Conservation (phyloP, 2,888 invertebrate genomes). For the Rhamnusium bicolor region DNA sequence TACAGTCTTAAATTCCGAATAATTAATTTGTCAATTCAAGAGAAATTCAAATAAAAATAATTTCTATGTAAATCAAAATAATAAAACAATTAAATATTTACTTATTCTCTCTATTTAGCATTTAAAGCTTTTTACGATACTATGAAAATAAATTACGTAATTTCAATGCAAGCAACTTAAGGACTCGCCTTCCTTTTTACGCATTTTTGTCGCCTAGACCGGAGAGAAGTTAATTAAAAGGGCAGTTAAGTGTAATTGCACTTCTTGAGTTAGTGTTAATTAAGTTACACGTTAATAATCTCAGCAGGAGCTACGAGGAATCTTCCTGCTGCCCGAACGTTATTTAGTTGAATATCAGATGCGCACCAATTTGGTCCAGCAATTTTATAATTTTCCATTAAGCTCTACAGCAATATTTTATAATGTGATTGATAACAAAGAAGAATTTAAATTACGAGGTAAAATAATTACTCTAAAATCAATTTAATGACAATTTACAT, state of each 20-base stretch:
- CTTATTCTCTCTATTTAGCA: slow-evolving; percentile 5
- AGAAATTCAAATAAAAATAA: neutral
- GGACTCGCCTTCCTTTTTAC: slow-evolving; percentile 2
- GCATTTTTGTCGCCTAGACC: slow-evolving; percentile 25
- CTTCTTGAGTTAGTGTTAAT: slow-evolving; percentile 39
- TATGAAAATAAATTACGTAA: slow-evolving; percentile 28
- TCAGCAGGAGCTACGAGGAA: slow-evolving; percentile 3
- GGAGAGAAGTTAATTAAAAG: slow-evolving; percentile 35
- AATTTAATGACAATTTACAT: neutral
- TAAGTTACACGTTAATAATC: slow-evolving; percentile 36
- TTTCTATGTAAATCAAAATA: neutral
- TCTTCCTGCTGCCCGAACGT: neutral
- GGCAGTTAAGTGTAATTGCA: slow-evolving; percentile 36
- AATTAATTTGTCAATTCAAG: neutral
- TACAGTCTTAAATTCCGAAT: no score
- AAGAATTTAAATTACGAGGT: no score
- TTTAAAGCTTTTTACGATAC: neutral
- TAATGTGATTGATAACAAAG: no score
- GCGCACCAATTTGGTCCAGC: neutral
- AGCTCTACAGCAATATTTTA: neutral
- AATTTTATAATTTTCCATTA: neutral
- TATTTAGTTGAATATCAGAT: slow-evolving; percentile 1
- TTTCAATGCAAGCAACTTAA: slow-evolving; percentile 13
- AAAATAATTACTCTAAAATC: neutral
- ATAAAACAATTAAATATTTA: slow-evolving; percentile 7